phyloP scores from a whole-genome alignment of 2,888 invertebrate species.

The Ptilodon capucinus region DNA sequence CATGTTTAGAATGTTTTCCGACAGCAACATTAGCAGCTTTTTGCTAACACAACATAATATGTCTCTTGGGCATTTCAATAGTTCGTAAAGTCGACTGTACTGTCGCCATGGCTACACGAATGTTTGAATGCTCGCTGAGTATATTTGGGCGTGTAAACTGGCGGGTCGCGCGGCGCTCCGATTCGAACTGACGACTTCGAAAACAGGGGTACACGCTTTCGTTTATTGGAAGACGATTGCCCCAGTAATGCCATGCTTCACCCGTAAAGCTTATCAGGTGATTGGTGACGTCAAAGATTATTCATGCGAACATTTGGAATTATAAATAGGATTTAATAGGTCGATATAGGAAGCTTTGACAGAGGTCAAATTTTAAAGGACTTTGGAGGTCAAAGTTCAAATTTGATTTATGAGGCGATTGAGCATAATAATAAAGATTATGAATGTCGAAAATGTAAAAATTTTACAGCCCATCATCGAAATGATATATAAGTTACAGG shows the following conservation, averaged over 20 bases:
- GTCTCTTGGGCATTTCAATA: conserved; percentile 45
- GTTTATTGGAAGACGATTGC: conserved; percentile 63
- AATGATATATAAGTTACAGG: conserved; percentile 2
- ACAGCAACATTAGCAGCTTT: conserved; percentile 37
- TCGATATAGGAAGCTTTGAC: conserved; percentile 36
- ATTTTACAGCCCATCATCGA: conserved; percentile 22
- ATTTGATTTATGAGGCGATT: conserved; percentile 29
- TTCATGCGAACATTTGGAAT: conserved; percentile 45
- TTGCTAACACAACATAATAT: conserved; percentile 42
- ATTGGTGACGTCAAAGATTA: conserved; percentile 66
- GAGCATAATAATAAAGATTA: conserved; percentile 23
- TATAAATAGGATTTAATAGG: no score
- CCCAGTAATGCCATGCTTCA: conserved; percentile 59
- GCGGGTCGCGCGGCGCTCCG: conserved; percentile 62
- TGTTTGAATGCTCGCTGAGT: conserved; percentile 43
- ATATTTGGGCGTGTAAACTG: conserved; percentile 42
- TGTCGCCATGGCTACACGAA: conserved; percentile 69
- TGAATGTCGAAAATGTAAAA: conserved; percentile 7
- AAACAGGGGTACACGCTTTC: conserved; percentile 56
- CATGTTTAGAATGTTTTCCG: conserved; percentile 56
- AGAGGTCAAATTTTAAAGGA: conserved; percentile 36
- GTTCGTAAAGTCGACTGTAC: conserved; percentile 38
- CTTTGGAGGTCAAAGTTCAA: no score
- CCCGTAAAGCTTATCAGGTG: conserved; percentile 62
- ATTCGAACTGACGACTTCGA: conserved; percentile 67